A percentile compares a stretch with the other conserved stretches of the same genome.
Evolutionary conservation across 2,113 vertebrate genomes (phyloP).

Genomic region (Myotis davidii): DNA sequence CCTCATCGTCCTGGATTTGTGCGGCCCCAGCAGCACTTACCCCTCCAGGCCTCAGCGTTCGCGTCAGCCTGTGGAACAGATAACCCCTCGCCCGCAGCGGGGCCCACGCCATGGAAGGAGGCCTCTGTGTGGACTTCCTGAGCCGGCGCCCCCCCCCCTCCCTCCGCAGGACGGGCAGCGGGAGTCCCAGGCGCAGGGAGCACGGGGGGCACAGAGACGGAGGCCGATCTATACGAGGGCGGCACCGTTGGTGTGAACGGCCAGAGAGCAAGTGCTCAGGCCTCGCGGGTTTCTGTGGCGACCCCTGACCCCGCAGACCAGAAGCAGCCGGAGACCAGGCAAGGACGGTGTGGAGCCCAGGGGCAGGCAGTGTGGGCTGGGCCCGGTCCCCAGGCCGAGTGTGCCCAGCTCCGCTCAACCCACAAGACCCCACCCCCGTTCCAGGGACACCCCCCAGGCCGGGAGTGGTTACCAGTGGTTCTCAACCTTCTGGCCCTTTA

Average conservation of each 20-base stretch:
- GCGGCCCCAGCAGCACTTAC: too few species aligned
- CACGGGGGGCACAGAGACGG: background rate
- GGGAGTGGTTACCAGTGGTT: background rate
- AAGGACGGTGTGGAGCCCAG: background rate
- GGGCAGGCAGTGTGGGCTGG: too few species aligned
- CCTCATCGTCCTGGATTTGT: too few species aligned
- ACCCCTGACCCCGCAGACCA: background rate
- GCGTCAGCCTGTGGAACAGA: too few species aligned
- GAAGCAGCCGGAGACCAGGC: background rate
- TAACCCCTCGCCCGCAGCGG: fast-evolving
- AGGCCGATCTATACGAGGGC: background rate
- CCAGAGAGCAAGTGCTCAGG: background rate
- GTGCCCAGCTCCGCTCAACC: background rate
- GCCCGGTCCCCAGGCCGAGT: background rate
- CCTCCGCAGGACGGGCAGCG: too few species aligned
- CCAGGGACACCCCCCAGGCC: background rate
- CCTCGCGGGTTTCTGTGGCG: background rate
- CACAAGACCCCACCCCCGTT: too few species aligned
- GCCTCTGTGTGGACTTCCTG: too few species aligned
- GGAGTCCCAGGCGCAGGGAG: too few species aligned
- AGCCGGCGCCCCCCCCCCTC: too few species aligned
- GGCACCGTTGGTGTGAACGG: background rate
- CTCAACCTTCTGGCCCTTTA: too few species aligned
- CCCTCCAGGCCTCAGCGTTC: too few species aligned
- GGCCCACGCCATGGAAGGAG: too few species aligned